Conservation (phyloP, 1,140 invertebrate genomes). For the Drosophila rufa region DNA sequence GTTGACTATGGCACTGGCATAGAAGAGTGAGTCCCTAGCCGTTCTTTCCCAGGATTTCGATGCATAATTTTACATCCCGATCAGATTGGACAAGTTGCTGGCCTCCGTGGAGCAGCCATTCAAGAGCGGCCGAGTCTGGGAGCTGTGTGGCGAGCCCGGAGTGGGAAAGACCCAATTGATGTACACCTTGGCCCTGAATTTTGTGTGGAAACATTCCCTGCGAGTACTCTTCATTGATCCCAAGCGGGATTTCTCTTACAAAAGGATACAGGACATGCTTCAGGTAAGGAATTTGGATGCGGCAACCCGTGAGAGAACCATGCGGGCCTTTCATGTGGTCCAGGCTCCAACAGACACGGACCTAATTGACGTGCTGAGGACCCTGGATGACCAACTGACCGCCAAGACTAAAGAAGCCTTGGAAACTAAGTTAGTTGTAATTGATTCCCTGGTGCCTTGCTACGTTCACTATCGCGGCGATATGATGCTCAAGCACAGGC, state of each 20-base stretch:
- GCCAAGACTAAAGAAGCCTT: slow-evolving; percentile 3
- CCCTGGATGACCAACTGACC: slow-evolving; percentile 29
- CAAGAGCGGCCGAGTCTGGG: slow-evolving; percentile 59
- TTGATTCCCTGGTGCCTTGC: slow-evolving; percentile 67
- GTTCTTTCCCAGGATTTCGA: background rate
- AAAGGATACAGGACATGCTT: slow-evolving; percentile 58
- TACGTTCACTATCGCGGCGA: slow-evolving; percentile 50
- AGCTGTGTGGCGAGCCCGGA: slow-evolving; percentile 51
- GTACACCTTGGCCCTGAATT: slow-evolving; percentile 62
- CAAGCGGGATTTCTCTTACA: slow-evolving; percentile 59
- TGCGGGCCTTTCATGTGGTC: slow-evolving; percentile 56
- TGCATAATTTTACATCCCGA: background rate
- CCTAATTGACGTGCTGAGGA: slow-evolving; percentile 43
- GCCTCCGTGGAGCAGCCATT: slow-evolving; percentile 40
- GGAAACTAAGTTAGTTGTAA: slow-evolving; percentile 57
- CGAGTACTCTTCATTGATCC: slow-evolving; percentile 64
- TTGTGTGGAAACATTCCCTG: slow-evolving; percentile 26
- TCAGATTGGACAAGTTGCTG: slow-evolving; percentile 57
- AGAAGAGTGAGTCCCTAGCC: slow-evolving; percentile 31
- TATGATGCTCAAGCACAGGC: slow-evolving; percentile 16
- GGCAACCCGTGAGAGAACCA: slow-evolving; percentile 9
- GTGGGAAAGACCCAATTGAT: slow-evolving; percentile 68
- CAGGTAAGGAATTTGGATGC: slow-evolving; percentile 24
- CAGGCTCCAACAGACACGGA: slow-evolving; percentile 8
- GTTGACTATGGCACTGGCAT: slow-evolving; percentile 57